A percentile compares a stretch with the other conserved stretches of the same genome.
Conservation (phyloP, 2,113 vertebrate species). For the Pavo muticus region DNA sequence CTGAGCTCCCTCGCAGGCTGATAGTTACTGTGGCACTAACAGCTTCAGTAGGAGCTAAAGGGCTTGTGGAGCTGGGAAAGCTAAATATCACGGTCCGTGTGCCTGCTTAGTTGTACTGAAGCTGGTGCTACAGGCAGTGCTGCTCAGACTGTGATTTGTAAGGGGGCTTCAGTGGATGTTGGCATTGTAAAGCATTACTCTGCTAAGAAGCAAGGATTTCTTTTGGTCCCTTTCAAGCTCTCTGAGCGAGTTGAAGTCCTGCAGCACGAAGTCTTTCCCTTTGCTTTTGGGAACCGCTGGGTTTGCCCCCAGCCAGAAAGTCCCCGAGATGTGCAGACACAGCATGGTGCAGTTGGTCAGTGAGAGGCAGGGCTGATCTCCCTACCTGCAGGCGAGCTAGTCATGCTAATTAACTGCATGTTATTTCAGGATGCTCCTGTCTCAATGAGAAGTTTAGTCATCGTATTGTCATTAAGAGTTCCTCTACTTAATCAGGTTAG, state of each 20-base stretch:
- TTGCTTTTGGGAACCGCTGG: neutral
- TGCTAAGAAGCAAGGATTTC: neutral
- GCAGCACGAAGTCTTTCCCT: neutral
- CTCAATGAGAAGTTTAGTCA: neutral
- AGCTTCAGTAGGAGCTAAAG: neutral
- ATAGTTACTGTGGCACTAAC: neutral
- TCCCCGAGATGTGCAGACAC: too few relatives aligned
- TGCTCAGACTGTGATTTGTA: neutral
- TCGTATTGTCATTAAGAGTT: neutral
- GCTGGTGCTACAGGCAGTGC: neutral
- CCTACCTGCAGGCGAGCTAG: neutral
- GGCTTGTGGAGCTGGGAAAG: neutral
- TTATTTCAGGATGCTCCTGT: neutral
- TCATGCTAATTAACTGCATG: neutral
- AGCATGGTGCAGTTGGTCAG: too few relatives aligned
- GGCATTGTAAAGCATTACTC: neutral
- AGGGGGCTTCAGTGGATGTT: neutral
- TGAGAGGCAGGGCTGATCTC: neutral
- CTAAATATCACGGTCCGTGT: neutral
- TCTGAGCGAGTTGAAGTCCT: neutral
- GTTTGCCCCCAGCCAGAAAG: too few relatives aligned
- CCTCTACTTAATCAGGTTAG: neutral
- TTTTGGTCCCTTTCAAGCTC: neutral
- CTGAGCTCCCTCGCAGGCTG: neutral
- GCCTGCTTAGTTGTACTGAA: neutral